A percentile compares a stretch with the other conserved stretches of the same genome.
Conservation (phyloP, 2,113 vertebrate species). For the Damaliscus lunatus region DNA sequence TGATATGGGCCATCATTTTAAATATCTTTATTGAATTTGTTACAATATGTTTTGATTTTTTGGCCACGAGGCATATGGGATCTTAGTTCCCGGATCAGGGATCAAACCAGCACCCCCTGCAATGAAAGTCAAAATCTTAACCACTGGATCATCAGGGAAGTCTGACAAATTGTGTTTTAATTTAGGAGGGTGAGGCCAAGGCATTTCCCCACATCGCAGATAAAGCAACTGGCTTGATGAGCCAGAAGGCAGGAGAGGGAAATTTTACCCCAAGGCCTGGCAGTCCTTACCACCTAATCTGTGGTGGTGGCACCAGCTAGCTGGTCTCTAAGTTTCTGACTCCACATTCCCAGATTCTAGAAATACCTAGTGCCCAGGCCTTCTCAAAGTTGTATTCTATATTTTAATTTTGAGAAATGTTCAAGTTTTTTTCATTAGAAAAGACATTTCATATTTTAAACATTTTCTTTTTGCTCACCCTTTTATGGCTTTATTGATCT, state of each 20-base stretch:
- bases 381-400: background rate
- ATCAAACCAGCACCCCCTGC: background rate
- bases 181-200: background rate
- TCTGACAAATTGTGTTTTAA: background rate
- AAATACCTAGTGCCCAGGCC: background rate
- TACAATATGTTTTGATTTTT: background rate
- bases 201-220: background rate
- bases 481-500: background rate
- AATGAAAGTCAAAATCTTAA: background rate
- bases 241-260: background rate
- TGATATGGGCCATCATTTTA: background rate
- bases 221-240: background rate
- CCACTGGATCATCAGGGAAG: background rate
- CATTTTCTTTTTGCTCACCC: background rate
- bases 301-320: too few relatives aligned
- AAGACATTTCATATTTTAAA: background rate
- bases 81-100: background rate
- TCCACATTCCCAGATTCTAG: background rate
- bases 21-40: background rate
- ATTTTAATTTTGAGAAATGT: background rate
- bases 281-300: background rate
- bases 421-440: background rate
- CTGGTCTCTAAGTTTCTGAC: background rate
- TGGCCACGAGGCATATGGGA: background rate
- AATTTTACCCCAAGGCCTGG: background rate